Conservation (phyloP, 2,888 invertebrate species). For the Drosophila silvestris region DNA sequence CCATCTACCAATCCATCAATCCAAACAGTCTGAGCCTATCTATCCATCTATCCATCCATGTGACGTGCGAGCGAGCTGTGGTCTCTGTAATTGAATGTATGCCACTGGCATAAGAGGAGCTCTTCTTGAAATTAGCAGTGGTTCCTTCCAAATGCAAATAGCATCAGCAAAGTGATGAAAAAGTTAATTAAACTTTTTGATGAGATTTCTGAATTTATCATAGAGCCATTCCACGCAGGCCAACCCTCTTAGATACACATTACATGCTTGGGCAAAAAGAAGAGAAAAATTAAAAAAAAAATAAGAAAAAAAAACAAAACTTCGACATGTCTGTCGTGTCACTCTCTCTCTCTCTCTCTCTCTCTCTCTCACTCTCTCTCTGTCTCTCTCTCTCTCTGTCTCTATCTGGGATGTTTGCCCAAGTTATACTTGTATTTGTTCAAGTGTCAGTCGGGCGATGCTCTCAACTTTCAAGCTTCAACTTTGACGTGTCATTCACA, state of each 20-base stretch:
- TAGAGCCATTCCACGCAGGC: conserved; percentile 11
- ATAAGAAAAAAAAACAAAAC: conserved; percentile 30
- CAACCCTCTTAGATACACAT: conserved; percentile 19
- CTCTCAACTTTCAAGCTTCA: conserved; percentile 53
- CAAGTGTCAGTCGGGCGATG: conserved; percentile 45
- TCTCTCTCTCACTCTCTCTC: neutral
- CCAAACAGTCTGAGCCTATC: neutral
- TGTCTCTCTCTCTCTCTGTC: neutral
- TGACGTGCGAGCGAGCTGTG: conserved; percentile 16
- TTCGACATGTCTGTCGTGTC: conserved; percentile 51
- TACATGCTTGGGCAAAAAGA: conserved; percentile 18
- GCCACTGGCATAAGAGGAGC: conserved; percentile 20
- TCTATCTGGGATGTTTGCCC: conserved; percentile 16
- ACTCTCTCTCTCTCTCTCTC: conserved; percentile 1
- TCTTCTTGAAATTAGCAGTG: conserved; percentile 53
- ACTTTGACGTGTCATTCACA: conserved; percentile 66
- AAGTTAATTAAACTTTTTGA: conserved; percentile 82
- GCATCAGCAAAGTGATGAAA: conserved; percentile 79
- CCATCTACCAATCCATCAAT: conserved; percentile 11
- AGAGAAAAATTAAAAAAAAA: neutral
- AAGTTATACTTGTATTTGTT: conserved; percentile 53
- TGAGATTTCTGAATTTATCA: conserved; percentile 77
- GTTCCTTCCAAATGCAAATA: conserved; percentile 59
- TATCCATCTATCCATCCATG: conserved; percentile 24
- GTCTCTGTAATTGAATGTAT: conserved; percentile 73